These are phyloP conservation scores for Pogonus chalceus DNA, from an alignment of 1,140 invertebrate genomes.

Conservation along the genomic window DNA sequence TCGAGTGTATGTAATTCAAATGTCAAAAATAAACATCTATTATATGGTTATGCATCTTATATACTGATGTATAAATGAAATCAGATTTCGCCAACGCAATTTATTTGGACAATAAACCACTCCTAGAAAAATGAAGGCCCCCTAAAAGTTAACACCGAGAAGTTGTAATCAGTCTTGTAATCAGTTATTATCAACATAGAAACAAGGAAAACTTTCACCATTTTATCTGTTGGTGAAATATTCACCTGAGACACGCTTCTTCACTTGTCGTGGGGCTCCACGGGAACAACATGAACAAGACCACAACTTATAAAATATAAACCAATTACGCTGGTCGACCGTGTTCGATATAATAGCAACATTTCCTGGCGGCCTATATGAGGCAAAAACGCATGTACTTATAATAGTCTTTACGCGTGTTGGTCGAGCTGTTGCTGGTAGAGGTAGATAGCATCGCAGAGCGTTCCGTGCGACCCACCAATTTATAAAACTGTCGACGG, in stretches of 20 bases:
- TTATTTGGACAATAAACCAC: too few species aligned
- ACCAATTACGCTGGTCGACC: conserved; percentile 3
- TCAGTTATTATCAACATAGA: too few species aligned
- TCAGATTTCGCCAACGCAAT: too few species aligned
- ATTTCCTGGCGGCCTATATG: background rate
- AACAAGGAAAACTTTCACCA: conserved; percentile 5
- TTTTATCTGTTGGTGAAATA: background rate
- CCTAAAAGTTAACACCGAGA: too few species aligned
- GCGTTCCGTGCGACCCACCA: conserved; percentile 2
- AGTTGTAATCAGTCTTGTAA: too few species aligned
- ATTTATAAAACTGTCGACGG: conserved; percentile 6
- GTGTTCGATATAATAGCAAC: conserved; percentile 2
- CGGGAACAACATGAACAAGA: background rate
- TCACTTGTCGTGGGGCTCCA: background rate
- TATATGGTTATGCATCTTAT: too few species aligned
- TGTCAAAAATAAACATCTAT: too few species aligned
- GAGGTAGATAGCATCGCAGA: background rate
- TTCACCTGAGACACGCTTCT: background rate
- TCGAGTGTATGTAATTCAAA: too few species aligned
- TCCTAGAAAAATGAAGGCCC: too few species aligned
- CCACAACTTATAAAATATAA: background rate
- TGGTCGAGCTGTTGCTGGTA: background rate
- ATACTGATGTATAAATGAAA: too few species aligned
- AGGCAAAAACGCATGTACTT: background rate
- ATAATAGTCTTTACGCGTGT: conserved; percentile 1